Percentiles rank a stretch among this genome's conserved stretches.
phyloP scores from a whole-genome alignment of 2,888 invertebrate species.

The Caprella mutica region DNA sequence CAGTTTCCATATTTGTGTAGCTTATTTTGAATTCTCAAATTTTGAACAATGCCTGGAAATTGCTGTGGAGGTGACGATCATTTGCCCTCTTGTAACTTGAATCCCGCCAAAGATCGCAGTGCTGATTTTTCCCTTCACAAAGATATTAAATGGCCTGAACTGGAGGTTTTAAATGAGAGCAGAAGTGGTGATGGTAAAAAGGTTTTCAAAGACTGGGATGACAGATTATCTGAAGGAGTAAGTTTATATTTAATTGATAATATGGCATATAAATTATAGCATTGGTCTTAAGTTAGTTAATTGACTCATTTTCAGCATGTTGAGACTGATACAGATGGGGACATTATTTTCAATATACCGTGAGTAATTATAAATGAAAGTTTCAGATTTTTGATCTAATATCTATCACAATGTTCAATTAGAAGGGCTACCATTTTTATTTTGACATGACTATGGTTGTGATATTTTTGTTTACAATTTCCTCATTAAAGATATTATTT shows the following conservation, averaged over 20 bases:
- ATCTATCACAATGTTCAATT: too few species aligned
- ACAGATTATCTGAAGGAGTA: constrained; percentile 64
- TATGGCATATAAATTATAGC: neutral
- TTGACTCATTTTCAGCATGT: constrained; percentile 62
- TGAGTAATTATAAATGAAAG: constrained; percentile 41
- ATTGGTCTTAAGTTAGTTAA: neutral
- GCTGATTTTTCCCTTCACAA: constrained; percentile 70
- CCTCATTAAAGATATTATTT: constrained; percentile 2
- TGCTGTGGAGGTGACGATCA: constrained; percentile 28
- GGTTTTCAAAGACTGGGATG: constrained; percentile 87
- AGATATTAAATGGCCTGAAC: constrained; percentile 75
- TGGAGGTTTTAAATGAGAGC: constrained; percentile 83
- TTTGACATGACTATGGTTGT: too few species aligned
- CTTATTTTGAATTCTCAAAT: too few species aligned
- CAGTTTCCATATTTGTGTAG: too few species aligned
- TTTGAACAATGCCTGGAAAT: too few species aligned
- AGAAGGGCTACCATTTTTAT: too few species aligned
- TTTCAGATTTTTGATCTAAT: neutral
- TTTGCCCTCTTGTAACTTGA: constrained; percentile 37
- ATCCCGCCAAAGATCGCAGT: constrained; percentile 49
- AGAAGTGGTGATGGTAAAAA: constrained; percentile 72
- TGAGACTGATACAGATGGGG: constrained; percentile 91
- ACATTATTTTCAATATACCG: constrained; percentile 91
- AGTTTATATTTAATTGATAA: constrained; percentile 1
- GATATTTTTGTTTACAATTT: neutral